phyloP scores from a whole-genome alignment of 2,113 vertebrate genomes.

The Bothrops jararaca region DNA sequence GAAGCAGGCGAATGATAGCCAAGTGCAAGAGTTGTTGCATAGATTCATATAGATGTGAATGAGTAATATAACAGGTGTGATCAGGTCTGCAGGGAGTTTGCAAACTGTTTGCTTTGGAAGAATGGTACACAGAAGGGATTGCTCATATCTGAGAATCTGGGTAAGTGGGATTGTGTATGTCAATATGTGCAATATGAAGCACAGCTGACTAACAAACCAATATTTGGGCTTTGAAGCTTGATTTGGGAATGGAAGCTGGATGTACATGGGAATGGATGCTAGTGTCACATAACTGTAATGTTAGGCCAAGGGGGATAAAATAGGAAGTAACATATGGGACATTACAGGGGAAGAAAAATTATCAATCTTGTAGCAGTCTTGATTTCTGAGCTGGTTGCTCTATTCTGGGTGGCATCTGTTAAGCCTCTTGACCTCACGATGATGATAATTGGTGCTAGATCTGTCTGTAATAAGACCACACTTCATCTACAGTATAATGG shows the following conservation, averaged over 20 bases:
- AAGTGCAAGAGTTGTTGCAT: background rate
- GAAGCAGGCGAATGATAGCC: background rate
- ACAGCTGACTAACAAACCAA: background rate
- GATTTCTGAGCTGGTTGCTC: background rate
- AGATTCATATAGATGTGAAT: background rate
- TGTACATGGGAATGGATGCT: background rate
- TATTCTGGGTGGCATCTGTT: background rate
- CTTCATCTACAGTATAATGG: background rate
- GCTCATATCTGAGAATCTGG: background rate
- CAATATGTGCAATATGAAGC: background rate
- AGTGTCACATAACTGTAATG: background rate
- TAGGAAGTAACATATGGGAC: background rate
- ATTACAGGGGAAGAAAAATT: background rate
- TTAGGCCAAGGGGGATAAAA: background rate
- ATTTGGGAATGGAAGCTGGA: background rate
- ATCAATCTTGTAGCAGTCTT: background rate
- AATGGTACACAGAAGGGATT: background rate
- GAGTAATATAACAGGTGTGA: background rate
- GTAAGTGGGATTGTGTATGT: background rate
- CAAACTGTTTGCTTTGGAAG: background rate
- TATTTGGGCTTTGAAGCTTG: background rate
- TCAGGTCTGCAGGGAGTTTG: background rate
- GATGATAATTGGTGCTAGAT: background rate
- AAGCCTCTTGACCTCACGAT: background rate
- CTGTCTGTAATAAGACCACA: background rate